Evolutionary conservation across 2,113 vertebrate species (phyloP).

Genomic region (Paedocypris sp.): DNA sequence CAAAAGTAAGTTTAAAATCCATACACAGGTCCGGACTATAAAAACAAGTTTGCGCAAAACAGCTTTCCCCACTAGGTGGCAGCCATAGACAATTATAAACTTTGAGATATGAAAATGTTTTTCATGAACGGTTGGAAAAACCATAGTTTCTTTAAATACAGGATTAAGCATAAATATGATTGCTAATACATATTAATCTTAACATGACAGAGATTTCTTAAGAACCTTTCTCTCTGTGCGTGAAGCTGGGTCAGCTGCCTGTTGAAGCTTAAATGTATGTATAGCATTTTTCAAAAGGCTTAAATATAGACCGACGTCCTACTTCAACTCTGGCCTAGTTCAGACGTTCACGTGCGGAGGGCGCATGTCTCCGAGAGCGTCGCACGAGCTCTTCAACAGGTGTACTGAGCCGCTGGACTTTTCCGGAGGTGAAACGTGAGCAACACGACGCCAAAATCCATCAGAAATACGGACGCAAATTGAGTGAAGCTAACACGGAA

Average conservation of each 20-base stretch:
- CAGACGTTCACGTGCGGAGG: slow-evolving; percentile 4
- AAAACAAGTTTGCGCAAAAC: too few species aligned
- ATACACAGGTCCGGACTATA: too few species aligned
- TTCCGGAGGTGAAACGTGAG: too few species aligned
- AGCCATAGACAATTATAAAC: slow-evolving; percentile 12
- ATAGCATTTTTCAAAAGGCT: slow-evolving; percentile 14
- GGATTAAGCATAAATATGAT: too few species aligned
- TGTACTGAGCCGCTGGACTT: too few species aligned
- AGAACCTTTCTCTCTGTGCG: background rate
- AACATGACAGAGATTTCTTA: background rate
- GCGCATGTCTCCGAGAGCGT: too few species aligned
- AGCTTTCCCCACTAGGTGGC: slow-evolving; percentile 35
- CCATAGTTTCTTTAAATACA: too few species aligned
- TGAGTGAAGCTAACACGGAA: too few species aligned
- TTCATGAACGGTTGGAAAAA: background rate
- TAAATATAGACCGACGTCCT: slow-evolving; percentile 35
- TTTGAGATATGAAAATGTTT: background rate
- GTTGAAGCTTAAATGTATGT: slow-evolving; percentile 19
- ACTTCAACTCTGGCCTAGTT: slow-evolving; percentile 34
- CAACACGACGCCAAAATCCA: too few species aligned
- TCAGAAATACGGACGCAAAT: too few species aligned
- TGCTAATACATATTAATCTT: background rate
- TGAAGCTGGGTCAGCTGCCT: slow-evolving; percentile 18
- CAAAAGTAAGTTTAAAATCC: too few species aligned
- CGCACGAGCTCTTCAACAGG: too few species aligned